These are phyloP conservation scores for Petrolisthes cinctipes DNA, from an alignment of 2,888 invertebrate species.

Conservation along the genomic window DNA sequence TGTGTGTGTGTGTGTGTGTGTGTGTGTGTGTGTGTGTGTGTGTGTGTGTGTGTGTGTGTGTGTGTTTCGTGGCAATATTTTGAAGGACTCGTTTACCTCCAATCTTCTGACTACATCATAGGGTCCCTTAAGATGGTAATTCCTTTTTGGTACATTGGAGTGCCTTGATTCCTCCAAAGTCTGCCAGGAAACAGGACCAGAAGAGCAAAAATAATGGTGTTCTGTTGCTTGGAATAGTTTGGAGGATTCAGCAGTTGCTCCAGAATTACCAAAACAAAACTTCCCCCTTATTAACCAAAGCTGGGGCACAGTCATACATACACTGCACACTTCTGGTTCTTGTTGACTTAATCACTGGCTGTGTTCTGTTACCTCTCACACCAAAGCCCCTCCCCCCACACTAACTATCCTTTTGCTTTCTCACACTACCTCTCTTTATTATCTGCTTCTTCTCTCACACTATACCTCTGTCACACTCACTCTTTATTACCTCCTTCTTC, in stretches of 20 bases:
- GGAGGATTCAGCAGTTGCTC: too few relatives aligned
- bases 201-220: too few relatives aligned
- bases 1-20: conserved; percentile 40
- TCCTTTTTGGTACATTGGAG: too few relatives aligned
- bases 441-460: background rate
- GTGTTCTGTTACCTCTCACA: too few relatives aligned
- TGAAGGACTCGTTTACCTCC: too few relatives aligned
- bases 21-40: conserved; percentile 37
- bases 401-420: background rate
- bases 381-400: background rate
- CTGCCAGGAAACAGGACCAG: too few relatives aligned
- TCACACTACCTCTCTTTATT: background rate
- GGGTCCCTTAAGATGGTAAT: too few relatives aligned
- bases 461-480: background rate
- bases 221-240: too few relatives aligned
- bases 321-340: background rate
- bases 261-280: too few relatives aligned
- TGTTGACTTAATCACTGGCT: too few relatives aligned
- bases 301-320: conserved; percentile 1
- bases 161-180: too few relatives aligned
- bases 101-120: too few relatives aligned
- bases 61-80: background rate
- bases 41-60: conserved; percentile 36
- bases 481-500: background rate
- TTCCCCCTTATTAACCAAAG: background rate